phyloP scores from a whole-genome alignment of 2,113 vertebrate genomes.

The Lepus europaeus region DNA sequence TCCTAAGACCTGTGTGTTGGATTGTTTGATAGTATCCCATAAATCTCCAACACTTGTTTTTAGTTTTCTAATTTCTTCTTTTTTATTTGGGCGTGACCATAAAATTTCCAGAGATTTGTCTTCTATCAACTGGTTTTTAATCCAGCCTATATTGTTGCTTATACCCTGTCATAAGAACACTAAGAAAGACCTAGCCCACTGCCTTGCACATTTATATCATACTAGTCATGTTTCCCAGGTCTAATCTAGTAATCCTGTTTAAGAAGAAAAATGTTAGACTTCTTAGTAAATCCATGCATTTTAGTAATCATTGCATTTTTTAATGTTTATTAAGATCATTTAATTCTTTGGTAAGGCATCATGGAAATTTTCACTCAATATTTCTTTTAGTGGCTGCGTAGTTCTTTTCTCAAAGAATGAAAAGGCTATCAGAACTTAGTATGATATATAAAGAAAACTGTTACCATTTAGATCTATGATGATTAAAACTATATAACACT shows the following conservation, averaged over 20 bases:
- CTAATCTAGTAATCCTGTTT: neutral
- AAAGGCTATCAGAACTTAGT: conserved; percentile 7
- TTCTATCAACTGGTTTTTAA: neutral
- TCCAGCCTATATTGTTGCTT: neutral
- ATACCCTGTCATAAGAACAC: neutral
- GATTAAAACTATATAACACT: conserved; percentile 42
- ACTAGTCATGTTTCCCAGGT: neutral
- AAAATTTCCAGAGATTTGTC: too few relatives aligned
- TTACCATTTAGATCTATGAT: conserved; percentile 38
- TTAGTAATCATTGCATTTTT: conserved; percentile 3
- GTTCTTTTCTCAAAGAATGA: conserved; percentile 44
- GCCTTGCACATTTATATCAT: neutral
- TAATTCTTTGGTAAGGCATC: neutral
- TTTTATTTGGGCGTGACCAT: too few relatives aligned
- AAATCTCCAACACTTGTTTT: too few relatives aligned
- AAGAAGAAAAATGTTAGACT: neutral
- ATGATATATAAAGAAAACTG: conserved; percentile 44
- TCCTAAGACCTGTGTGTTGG: too few relatives aligned
- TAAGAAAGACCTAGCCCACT: neutral
- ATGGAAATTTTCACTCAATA: neutral
- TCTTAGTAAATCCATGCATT: neutral
- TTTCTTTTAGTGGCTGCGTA: conserved; percentile 5
- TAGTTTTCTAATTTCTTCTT: too few relatives aligned
- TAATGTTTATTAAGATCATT: neutral
- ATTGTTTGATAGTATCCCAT: too few relatives aligned